A percentile compares a stretch with the other conserved stretches of the same genome.
Evolutionary conservation across 1,140 invertebrate genomes (phyloP).

Genomic region (Wiebesia pumilae): DNA sequence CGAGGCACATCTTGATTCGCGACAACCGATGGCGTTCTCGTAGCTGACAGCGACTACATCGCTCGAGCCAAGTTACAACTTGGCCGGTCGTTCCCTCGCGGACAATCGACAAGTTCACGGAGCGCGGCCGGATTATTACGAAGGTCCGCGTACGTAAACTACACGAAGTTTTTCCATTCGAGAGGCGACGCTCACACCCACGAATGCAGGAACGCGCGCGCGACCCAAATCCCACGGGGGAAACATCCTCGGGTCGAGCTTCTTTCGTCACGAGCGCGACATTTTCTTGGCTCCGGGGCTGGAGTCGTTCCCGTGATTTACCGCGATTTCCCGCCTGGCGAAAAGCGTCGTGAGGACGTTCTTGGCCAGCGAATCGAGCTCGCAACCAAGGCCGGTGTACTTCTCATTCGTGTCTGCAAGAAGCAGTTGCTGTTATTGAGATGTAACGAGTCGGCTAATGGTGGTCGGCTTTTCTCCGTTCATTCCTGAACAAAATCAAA

Average conservation of each 20-base stretch:
- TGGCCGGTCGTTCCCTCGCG: not conserved
- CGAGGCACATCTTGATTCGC: not conserved
- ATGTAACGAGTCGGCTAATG: not conserved
- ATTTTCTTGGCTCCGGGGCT: conserved; percentile 54
- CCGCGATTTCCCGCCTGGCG: conserved; percentile 11
- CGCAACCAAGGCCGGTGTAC: not conserved
- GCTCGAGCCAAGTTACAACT: not conserved
- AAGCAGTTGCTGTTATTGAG: not conserved
- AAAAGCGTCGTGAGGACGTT: not conserved
- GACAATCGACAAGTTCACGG: not conserved
- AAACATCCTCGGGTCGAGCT: conserved; percentile 48
- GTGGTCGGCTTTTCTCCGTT: too few species aligned
- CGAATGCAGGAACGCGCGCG: conserved; percentile 54
- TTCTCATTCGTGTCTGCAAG: not conserved
- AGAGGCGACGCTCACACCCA: conserved; percentile 58
- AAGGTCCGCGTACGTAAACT: not conserved
- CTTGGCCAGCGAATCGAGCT: not conserved
- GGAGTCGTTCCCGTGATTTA: not conserved
- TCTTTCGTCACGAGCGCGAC: conserved; percentile 64
- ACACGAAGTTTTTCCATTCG: not conserved
- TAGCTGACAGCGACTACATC: not conserved
- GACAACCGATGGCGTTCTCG: conserved; percentile 55
- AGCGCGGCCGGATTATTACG: not conserved
- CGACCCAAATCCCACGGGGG: conserved; percentile 69
- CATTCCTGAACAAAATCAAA: too few species aligned